Base-by-base conservation (phyloP, 2,888 invertebrate species). In the Operophtera brumata region DNA sequence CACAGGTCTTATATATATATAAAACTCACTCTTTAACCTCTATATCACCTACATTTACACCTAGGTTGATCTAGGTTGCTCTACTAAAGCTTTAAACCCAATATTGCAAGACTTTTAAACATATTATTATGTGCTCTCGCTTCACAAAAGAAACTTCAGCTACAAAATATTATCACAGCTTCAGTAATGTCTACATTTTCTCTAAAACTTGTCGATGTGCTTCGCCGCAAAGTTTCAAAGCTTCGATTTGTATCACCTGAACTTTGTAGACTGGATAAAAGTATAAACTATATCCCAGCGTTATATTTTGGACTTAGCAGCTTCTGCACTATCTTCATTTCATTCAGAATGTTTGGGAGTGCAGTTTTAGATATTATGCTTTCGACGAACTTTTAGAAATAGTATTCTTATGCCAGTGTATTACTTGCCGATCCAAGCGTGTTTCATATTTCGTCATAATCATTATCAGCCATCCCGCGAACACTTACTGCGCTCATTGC, bases 261-360 rank as follows among this genome's bases (percentile, higher is more conserved):
- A 66, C 59, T 64, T 65, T 42, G 37, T 57, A 65, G 65, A 61
- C 62, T 61, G 47, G 51, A 60, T 65, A 57, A 61, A 60, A 50
- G 54, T 62, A 26, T 47, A 52, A 47, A 30, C 7, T 30, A 7
- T 9, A 9, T 30, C 7, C 7, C 30, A 36, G 32, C 14, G 41
- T 54, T 45, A 42, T 41, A 47, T 34, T 40, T 42, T 37, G 10
- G 43, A 44, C 35, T 54, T 45, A 11, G 46, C 49, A 32, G 36
- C 47, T 42, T 57, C 35, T 54, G 43, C 44, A 48, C 34, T 46
- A 13, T 41, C 32, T 37, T 37, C 14, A 39, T 42, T 30, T 30
- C 30, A 30, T 30, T 30, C 10, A 30, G 20, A 20, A 20, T 20
- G 20, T 20, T 20, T 20, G 20, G 20, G 20, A 20, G 20, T n/a